Base-by-base conservation (phyloP, 2,888 invertebrate genomes). In the Gasteruption jaculator region DNA sequence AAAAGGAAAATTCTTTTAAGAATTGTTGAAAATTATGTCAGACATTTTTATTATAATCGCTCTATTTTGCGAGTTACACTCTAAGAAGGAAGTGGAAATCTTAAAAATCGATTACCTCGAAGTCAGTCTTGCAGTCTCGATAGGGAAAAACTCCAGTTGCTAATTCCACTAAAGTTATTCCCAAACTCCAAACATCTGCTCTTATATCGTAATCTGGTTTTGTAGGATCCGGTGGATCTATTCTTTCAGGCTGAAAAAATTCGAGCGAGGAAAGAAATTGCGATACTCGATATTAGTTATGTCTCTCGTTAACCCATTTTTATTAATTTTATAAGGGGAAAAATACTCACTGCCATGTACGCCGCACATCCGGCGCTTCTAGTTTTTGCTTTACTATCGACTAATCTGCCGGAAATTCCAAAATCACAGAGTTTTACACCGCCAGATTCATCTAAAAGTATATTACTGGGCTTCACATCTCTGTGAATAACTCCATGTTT, bases 111-210 rank as follows among this genome's bases (percentile, higher is more conserved):
- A 24, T 44, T 53, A 96, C 93, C 78, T 97, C 97, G 75, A 99
- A 99, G 75, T 97, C 97, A 62, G 91, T 94, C 74, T 88, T 87
- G 72, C 96, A 96, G 74, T 93, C 90, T 69, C 82, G 80, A 72
- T 92, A 92, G 0, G 97, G 97, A 71, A 95, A 96, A 54, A 86
- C 85, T 38, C 95, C 97, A 10, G 94, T 94, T 31, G 97, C 99
- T 61, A 99, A 77, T 77, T 99, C 99, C 37, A 99, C 91, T 43
- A 93, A 77, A 40, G 92, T 92, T 61, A 93, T 95, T 56, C 99
- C 99, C 54, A 99, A 77, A 53, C 95, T 95, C 99, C 99, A 99
- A 36, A 99, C 97, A 75, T 99, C 99, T 14, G 99, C 97, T 58
- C 99, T 81, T 65, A 99, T 94, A 74, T 99, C 99, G 73, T 99